Conservation (phyloP, 37 sponge, comb jelly and placozoan species). For the Axinella damicornis region DNA sequence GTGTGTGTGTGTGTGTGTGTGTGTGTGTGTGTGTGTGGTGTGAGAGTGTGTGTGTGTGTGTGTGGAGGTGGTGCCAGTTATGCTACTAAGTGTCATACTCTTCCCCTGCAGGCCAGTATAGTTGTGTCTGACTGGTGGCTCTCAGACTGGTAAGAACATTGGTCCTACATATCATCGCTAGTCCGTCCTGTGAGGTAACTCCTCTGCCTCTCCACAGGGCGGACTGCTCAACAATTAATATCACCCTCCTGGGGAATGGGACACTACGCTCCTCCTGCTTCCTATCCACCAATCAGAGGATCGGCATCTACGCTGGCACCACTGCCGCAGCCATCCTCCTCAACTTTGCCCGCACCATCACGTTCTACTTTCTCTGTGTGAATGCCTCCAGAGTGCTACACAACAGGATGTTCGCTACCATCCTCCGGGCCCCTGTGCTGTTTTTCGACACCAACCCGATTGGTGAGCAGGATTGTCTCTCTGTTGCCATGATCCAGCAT, state of each 20-base stretch:
- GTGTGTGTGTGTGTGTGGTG: not conserved
- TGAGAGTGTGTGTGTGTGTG: too few relatives aligned
- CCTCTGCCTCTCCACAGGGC: conserved; percentile 37
- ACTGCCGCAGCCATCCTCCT: conserved; percentile 23
- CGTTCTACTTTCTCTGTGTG: conserved; percentile 47
- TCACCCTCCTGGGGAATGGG: not conserved
- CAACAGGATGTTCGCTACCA: conserved; percentile 65
- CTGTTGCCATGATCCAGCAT: too few relatives aligned
- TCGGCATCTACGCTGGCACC: conserved; percentile 52
- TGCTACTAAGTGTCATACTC: too few relatives aligned
- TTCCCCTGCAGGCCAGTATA: conserved; percentile 32
- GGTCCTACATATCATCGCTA: too few relatives aligned
- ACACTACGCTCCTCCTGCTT: not conserved
- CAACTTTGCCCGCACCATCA: conserved; percentile 14
- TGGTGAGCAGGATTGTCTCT: conserved; percentile 61
- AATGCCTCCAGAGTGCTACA: conserved; percentile 72
- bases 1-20: conserved; percentile 17
- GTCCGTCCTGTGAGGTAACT: too few relatives aligned
- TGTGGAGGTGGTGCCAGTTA: too few relatives aligned
- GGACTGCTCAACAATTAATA: conserved; percentile 19
- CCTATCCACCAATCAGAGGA: conserved; percentile 15
- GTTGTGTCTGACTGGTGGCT: conserved; percentile 79
- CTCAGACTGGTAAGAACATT: conserved; percentile 63
- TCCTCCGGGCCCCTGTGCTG: conserved; percentile 70
- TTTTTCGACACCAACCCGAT: conserved; percentile 89